Evolutionary conservation across 2,888 invertebrate species (phyloP).

Genomic region (Orthosia gothica): DNA sequence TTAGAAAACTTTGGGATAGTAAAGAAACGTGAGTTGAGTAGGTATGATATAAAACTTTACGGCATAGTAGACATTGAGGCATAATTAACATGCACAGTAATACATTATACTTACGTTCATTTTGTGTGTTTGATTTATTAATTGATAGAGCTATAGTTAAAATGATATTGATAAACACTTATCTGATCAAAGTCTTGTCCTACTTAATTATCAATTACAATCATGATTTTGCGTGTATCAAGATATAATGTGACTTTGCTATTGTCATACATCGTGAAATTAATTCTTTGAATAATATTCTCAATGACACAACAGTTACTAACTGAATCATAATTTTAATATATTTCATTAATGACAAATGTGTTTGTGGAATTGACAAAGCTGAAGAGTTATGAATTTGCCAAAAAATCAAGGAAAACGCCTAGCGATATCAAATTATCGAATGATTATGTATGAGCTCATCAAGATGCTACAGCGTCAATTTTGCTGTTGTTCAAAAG

Average conservation of each 20-base stretch:
- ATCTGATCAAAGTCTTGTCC: conserved; percentile 6
- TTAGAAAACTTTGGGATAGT: conserved; percentile 35
- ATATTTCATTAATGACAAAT: background rate
- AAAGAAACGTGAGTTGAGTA: conserved; percentile 30
- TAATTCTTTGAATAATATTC: background rate
- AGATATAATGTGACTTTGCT: conserved; percentile 3
- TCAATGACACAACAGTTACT: background rate
- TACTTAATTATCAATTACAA: conserved; percentile 6
- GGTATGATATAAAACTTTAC: conserved; percentile 27
- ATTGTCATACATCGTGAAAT: conserved; percentile 4
- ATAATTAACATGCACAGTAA: conserved; percentile 2
- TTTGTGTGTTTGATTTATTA: conserved; percentile 18
- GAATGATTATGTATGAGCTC: conserved; percentile 9
- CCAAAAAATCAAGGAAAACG: conserved; percentile 21
- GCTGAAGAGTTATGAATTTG: conserved; percentile 11
- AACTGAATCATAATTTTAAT: background rate
- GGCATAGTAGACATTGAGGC: conserved; percentile 1
- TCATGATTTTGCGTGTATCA: conserved; percentile 15
- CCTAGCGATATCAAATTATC: conserved; percentile 7
- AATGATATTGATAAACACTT: conserved; percentile 18
- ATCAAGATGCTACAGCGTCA: conserved; percentile 1
- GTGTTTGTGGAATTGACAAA: background rate
- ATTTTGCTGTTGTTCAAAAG: conserved; percentile 15
- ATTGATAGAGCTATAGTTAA: conserved; percentile 19
- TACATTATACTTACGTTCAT: background rate